Percentiles rank a stretch among this genome's conserved stretches.
Conservation (phyloP, 2,888 invertebrate genomes). For the Drosophila villosipedis region DNA sequence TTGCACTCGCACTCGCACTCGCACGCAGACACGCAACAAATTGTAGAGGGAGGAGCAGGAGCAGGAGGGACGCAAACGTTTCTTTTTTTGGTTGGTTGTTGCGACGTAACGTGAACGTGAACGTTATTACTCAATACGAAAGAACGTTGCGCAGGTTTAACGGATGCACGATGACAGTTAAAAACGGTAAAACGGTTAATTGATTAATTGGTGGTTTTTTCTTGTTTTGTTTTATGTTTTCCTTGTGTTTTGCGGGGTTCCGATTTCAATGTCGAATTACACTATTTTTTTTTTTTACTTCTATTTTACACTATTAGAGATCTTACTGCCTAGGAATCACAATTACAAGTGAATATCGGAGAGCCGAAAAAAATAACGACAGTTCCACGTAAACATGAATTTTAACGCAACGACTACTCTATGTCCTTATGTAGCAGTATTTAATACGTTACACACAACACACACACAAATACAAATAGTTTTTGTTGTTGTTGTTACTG, state of each 20-base stretch:
- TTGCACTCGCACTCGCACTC: constrained; percentile 14
- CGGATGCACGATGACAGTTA: constrained; percentile 38
- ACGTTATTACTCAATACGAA: constrained; percentile 46
- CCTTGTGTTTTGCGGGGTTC: constrained; percentile 62
- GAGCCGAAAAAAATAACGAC: constrained; percentile 43
- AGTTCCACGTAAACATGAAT: constrained; percentile 36
- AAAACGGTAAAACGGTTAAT: constrained; percentile 39
- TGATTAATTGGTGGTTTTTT: constrained; percentile 26
- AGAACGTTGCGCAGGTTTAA: constrained; percentile 24
- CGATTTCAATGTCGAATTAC: constrained; percentile 61
- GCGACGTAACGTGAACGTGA: constrained; percentile 17
- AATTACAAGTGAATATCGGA: constrained; percentile 69
- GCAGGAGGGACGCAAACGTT: constrained; percentile 1
- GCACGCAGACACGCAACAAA: constrained; percentile 14
- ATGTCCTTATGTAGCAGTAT: constrained; percentile 20
- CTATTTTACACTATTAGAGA: constrained; percentile 68
- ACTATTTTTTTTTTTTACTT: constrained; percentile 62
- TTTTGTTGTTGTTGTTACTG: constrained; percentile 1
- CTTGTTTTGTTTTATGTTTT: constrained; percentile 46
- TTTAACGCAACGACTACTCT: constrained; percentile 51
- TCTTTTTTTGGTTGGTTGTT: constrained; percentile 3
- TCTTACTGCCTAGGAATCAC: constrained; percentile 77
- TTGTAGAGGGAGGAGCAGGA: not conserved
- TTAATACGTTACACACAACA: constrained; percentile 9
- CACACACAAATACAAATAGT: not conserved